A percentile compares a stretch with the other conserved stretches of the same genome.
phyloP scores from a whole-genome alignment of 1,140 invertebrate species.

The Pseudomyrmex gracilis region DNA sequence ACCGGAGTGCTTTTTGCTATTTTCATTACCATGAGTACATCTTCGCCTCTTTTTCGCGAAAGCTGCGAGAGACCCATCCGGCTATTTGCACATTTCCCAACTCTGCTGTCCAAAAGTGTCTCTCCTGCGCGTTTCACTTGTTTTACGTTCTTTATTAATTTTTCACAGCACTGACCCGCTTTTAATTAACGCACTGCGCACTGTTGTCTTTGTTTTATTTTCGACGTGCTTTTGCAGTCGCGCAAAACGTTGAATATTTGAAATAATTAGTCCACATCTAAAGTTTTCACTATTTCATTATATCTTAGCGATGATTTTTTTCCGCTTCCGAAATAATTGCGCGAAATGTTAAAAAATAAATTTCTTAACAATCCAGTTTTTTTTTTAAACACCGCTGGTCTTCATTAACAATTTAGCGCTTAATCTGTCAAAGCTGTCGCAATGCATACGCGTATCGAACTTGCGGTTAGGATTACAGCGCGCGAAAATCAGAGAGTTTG shows the following conservation, averaged over 20 bases:
- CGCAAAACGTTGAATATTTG: constrained; percentile 22
- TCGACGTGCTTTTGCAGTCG: background rate
- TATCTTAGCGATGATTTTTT: constrained; percentile 18
- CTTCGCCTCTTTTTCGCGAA: constrained; percentile 43
- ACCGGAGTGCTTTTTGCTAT: constrained; percentile 70
- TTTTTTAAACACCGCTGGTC: background rate
- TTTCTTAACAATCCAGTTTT: background rate
- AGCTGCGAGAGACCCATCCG: constrained; percentile 63
- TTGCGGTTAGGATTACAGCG: constrained; percentile 58
- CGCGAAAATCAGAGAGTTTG: constrained; percentile 68
- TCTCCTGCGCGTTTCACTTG: constrained; percentile 32
- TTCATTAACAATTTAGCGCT: constrained; percentile 2
- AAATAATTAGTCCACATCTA: constrained; percentile 25
- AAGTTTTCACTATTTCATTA: constrained; percentile 28
- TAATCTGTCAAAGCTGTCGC: constrained; percentile 26
- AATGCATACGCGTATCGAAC: constrained; percentile 46
- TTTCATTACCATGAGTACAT: constrained; percentile 68
- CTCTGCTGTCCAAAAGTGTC: constrained; percentile 47
- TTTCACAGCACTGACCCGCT: constrained; percentile 42
- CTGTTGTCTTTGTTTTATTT: constrained; percentile 18
- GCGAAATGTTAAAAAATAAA: background rate
- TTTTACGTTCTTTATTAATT: constrained; percentile 51
- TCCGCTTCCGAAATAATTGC: background rate
- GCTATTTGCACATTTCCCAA: constrained; percentile 66
- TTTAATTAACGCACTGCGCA: constrained; percentile 37